phyloP scores from a whole-genome alignment of 2,797 vertebrate species.

The Chloroceryle amazona region DNA sequence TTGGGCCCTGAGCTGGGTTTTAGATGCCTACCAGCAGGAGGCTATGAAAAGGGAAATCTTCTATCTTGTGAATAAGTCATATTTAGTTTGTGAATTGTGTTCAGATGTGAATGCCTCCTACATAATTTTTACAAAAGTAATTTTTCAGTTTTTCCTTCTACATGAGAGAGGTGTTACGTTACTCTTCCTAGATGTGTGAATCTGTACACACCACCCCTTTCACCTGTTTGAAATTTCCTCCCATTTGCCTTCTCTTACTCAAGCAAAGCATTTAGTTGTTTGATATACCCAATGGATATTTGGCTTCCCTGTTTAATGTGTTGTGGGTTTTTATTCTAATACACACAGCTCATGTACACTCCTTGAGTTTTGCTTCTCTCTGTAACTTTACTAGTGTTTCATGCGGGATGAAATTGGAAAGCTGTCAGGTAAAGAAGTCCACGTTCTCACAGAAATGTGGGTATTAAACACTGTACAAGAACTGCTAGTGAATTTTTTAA shows the following conservation, averaged over 20 bases:
- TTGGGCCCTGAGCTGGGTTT: background rate
- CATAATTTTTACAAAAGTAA: background rate
- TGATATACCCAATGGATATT: background rate
- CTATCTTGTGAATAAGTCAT: background rate
- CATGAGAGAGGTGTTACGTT: background rate
- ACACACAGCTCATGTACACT: rapidly evolving
- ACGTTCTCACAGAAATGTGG: rapidly evolving
- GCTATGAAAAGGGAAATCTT: background rate
- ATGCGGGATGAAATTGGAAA: background rate
- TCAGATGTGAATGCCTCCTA: background rate
- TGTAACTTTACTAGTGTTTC: background rate
- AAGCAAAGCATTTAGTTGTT: background rate
- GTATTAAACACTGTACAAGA: background rate
- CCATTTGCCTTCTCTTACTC: background rate
- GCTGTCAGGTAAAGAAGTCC: background rate
- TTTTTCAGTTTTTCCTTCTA: background rate
- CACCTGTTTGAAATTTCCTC: background rate
- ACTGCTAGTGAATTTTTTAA: background rate
- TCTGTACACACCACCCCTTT: rapidly evolving
- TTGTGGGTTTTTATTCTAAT: background rate
- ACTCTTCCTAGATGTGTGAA: background rate
- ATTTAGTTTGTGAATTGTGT: background rate
- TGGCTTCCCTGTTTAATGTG: background rate
- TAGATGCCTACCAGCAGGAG: rapidly evolving
- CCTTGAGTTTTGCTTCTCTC: background rate